Percentiles rank a stretch among this genome's conserved stretches.
Evolutionary conservation across 2,888 invertebrate species (phyloP).

Genomic region (Drosophila incognita): DNA sequence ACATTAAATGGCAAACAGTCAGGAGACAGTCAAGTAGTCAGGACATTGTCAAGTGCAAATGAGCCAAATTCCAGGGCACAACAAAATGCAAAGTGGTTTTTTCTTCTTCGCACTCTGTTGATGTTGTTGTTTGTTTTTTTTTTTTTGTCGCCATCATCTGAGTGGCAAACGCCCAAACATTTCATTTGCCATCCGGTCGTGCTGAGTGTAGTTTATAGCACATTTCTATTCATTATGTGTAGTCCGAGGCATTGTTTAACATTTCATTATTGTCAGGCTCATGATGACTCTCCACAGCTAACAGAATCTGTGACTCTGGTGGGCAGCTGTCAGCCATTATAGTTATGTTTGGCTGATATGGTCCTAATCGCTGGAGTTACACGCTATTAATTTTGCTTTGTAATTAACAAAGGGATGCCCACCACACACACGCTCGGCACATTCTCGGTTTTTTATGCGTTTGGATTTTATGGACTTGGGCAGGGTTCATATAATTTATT

Average conservation of each 20-base stretch:
- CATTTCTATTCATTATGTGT: conserved; percentile 79
- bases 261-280: conserved; percentile 68
- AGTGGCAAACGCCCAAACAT: conserved; percentile 34
- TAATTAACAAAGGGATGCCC: conserved; percentile 65
- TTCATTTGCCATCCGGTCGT: conserved; percentile 20
- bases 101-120: background rate
- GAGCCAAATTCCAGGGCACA: conserved; percentile 64
- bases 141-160: conserved; percentile 19
- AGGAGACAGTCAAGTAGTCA: conserved; percentile 8
- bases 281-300: conserved; percentile 47
- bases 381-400: conserved; percentile 78
- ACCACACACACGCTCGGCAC: conserved; percentile 20
- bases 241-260: conserved; percentile 64
- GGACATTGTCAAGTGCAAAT: conserved; percentile 63
- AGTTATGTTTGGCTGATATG: conserved; percentile 45
- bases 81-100: conserved; percentile 58
- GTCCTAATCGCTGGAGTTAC: conserved; percentile 73
- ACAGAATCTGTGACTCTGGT: conserved; percentile 2
- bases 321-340: conserved; percentile 35
- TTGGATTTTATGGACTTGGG: conserved; percentile 64
- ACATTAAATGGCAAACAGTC: conserved; percentile 56
- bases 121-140: conserved; percentile 5
- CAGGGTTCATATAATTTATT: conserved; percentile 72
- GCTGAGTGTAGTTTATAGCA: conserved; percentile 63
- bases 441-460: conserved; percentile 60